A percentile compares a stretch with the other conserved stretches of the same genome.
Evolutionary conservation across 2,113 vertebrate species (phyloP).

Genomic region (Butastur rufipennis): DNA sequence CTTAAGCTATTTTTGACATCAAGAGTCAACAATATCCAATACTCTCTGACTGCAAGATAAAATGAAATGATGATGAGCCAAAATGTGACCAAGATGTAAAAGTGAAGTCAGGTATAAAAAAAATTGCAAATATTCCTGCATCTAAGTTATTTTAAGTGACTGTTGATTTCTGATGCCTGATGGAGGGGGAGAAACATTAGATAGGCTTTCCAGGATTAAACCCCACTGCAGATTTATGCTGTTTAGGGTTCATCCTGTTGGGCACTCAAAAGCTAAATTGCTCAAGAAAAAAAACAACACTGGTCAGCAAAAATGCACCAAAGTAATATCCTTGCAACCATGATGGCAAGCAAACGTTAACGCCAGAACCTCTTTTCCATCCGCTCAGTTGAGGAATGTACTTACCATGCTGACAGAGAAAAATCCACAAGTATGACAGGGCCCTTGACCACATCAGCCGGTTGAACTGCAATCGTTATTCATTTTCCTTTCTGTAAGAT

Average conservation of each 20-base stretch:
- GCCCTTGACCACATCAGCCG: background rate
- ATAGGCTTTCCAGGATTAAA: background rate
- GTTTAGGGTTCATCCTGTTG: background rate
- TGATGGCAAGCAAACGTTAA: background rate
- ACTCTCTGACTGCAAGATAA: background rate
- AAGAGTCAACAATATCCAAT: background rate
- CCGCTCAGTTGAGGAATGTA: background rate
- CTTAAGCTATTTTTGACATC: background rate
- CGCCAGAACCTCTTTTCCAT: background rate
- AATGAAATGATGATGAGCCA: background rate
- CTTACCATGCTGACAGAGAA: background rate
- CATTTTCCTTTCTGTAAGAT: background rate
- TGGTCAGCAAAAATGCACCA: background rate
- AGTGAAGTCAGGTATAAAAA: background rate
- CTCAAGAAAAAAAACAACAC: background rate
- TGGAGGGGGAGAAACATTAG: accelerated
- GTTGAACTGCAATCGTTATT: background rate
- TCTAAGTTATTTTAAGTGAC: background rate
- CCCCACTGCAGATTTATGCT: background rate
- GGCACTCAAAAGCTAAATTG: background rate
- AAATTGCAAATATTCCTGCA: background rate
- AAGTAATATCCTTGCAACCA: background rate
- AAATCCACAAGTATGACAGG: background rate
- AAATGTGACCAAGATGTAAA: background rate
- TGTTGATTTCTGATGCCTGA: background rate